These are phyloP conservation scores for Scopus umbretta DNA, from an alignment of 2,113 vertebrate genomes.

Conservation along the genomic window DNA sequence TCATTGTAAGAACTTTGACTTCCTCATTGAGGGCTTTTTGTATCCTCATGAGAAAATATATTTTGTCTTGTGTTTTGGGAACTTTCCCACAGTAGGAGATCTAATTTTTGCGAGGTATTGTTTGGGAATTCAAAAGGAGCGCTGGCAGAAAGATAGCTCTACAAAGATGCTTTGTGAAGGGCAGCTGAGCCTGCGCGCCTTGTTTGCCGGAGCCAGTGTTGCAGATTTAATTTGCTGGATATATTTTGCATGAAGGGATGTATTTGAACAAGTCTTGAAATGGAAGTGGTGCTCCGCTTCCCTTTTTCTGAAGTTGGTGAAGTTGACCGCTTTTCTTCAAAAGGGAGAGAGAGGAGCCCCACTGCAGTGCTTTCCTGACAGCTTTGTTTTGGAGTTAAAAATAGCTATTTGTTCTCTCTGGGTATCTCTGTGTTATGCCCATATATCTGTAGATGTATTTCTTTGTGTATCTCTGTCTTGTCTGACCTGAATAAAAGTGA, in stretches of 20 bases:
- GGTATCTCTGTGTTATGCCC: background rate
- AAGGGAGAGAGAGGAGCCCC: background rate
- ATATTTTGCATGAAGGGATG: background rate
- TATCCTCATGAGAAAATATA: constrained; percentile 52
- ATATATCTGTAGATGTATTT: background rate
- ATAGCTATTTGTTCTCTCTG: constrained; percentile 6
- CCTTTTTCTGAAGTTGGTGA: background rate
- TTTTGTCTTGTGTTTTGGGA: constrained; percentile 55
- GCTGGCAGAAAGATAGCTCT: constrained; percentile 51
- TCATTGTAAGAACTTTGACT: constrained; percentile 6
- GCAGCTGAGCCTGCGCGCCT: background rate
- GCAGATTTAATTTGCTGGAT: constrained; percentile 57
- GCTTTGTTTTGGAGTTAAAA: constrained; percentile 32
- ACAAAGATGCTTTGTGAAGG: constrained; percentile 66
- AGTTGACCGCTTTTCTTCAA: background rate
- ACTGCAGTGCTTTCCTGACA: background rate
- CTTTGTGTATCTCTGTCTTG: background rate
- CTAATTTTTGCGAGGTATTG: constrained; percentile 59
- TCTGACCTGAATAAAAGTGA: background rate
- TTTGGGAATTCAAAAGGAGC: constrained; percentile 61
- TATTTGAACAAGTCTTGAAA: background rate
- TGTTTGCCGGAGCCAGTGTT: constrained; percentile 29
- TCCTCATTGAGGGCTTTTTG: constrained; percentile 17
- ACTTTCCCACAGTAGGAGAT: constrained; percentile 64
- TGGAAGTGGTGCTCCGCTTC: background rate